Base-by-base conservation (phyloP, 2,888 invertebrate species). In the Heteropelma amictum region DNA sequence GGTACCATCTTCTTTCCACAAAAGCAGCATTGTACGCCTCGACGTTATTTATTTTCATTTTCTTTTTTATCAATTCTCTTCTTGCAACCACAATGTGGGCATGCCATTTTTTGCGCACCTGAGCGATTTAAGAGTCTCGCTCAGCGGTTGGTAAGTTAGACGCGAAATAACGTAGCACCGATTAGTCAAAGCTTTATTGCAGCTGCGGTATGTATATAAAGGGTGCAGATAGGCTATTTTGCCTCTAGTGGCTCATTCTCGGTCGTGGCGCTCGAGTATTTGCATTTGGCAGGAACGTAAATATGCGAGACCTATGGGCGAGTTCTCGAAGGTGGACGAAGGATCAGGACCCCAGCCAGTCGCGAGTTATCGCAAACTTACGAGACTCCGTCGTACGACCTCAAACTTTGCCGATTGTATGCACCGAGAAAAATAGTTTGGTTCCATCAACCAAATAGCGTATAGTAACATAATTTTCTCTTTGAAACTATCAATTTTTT, bases 171-270 rank as follows among this genome's bases (percentile, higher is more conserved):
- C 77, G 80, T 79, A 79, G 77, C 80, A 74, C 78, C 81, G 77
- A 78, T 81, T 81, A 80, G 80, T 81, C 79, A 81, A 81, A 81
- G 72, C 77, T 77, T 80, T 79, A 81, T 81, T 75, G 77, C 64
- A 54, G 56, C 69, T 47, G 40, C n/a, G n/a, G n/a, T n/a, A 40
- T 60, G 47, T 67, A 72, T 68, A 67, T 42, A 30, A 33, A 63
- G 65, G 61, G 35, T 68, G 53, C 17, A 68, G 72, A 77, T 77
- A 76, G 80, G 73, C 72, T 75, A 68, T 56, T 26, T 47, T 47
- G 23, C 56, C 75, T 64, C 75, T 64, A 53, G 64, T 69, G 72
- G 19, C 33, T 71, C 58, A 40, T 72, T 71, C 74, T 54, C 51
- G 49, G 51, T 65, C 53, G 23, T 17, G 14, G 8, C 56, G 51